Base-by-base conservation (phyloP, 2,888 invertebrate genomes). In the Lamproptera curius region DNA sequence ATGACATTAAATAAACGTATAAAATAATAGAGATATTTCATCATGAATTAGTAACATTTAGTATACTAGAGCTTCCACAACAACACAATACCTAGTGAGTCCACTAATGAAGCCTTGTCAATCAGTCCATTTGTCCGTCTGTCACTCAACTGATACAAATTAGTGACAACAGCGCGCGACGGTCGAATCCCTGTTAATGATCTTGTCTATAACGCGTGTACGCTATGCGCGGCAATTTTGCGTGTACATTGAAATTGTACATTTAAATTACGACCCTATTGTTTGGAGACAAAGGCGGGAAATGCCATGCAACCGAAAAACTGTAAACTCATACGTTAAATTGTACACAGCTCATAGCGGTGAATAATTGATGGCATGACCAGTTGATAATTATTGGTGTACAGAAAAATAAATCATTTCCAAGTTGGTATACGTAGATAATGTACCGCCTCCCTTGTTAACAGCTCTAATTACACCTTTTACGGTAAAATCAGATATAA, bases 71-170 rank as follows among this genome's bases (percentile, higher is more conserved):
- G 35, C 17, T 35, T n/a, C 16, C 35, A 16, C 14, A n/a, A 14
- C 11, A 46, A 8, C 14, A 38, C 41, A 45, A 40, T 26, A 28
- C 42, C 9, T 40, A n/a, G 16, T 33, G 26, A 33, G 35, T 28
- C 37, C 71, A 65, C 77, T 82, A 82, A 82, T 81, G 81, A 82
- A 76, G 63, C 61, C 63, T 65, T 68, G 81, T 82, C 82, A 79
- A 79, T 82, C 81, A 79, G 73, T 59, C 64, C 73, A 74, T 73
- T 74, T 77, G 80, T 76, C 67, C 60, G 70, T 65, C 67, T 62
- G 64, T 73, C 72, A 69, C 65, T 63, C 65, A 57, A 58, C 58
- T 63, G 63, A 64, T 67, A 70, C 76, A 76, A 79, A 77, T 78
- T 79, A 78, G 77, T 75, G 78, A 77, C 75, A 76, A 70, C 70